phyloP scores from a whole-genome alignment of 2,113 vertebrate genomes.

The Anoplopoma fimbria region DNA sequence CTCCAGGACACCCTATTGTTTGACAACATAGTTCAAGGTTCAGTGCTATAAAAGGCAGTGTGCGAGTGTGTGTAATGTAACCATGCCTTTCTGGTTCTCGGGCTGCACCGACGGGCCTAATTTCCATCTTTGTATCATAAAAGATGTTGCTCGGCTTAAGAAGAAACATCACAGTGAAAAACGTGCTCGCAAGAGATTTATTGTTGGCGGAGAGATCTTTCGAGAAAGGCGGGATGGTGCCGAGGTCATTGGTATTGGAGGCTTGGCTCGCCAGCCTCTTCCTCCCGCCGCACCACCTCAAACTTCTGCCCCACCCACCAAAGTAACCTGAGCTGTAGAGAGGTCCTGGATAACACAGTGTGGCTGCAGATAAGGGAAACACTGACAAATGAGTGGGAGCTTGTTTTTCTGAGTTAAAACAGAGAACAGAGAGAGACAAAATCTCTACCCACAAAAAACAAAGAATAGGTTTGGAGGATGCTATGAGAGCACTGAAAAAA shows the following conservation, averaged over 20 bases:
- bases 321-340: constrained; percentile 73
- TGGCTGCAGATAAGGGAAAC: constrained; percentile 75
- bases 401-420: constrained; percentile 63
- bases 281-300: neutral
- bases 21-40: neutral
- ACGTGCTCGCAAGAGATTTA: constrained; percentile 39
- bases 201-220: constrained; percentile 24
- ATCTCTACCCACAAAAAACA: constrained; percentile 53
- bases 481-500: neutral
- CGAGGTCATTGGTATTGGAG: constrained; percentile 52
- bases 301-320: constrained; percentile 15
- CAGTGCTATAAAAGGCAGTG: constrained; percentile 1
- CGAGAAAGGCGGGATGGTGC: neutral
- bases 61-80: neutral
- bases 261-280: constrained; percentile 16
- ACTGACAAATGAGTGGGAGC: constrained; percentile 73
- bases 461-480: constrained; percentile 25
- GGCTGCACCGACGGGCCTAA: neutral
- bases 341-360: constrained; percentile 71
- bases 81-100: neutral
- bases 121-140: constrained; percentile 32
- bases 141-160: constrained; percentile 1
- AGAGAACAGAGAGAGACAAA: constrained; percentile 48
- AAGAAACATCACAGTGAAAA: constrained; percentile 4
- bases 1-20: neutral